A percentile compares a stretch with the other conserved stretches of the same genome.
Evolutionary conservation across 2,888 invertebrate species (phyloP).

Genomic region (Copidosoma aretas): DNA sequence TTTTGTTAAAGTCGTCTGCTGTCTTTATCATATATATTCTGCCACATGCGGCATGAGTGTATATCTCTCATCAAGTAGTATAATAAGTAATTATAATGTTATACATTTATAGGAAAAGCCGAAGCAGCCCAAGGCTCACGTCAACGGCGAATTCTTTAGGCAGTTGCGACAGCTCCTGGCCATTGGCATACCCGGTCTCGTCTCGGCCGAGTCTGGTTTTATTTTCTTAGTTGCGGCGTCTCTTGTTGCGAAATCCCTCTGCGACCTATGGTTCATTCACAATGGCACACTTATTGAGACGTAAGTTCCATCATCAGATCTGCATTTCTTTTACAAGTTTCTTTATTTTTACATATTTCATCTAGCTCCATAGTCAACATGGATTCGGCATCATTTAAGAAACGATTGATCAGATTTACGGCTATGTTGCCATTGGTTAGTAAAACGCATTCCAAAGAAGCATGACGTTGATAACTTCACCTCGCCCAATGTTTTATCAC

Average conservation of each 20-base stretch:
- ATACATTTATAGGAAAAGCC: slow-evolving; percentile 57
- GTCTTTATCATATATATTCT: too few species aligned
- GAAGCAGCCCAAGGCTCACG: slow-evolving; percentile 72
- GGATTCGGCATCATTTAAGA: slow-evolving; percentile 78
- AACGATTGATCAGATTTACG: slow-evolving; percentile 78
- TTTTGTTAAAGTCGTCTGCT: not conserved
- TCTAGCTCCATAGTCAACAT: slow-evolving; percentile 89
- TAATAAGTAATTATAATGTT: not conserved
- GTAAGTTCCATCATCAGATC: slow-evolving; percentile 62
- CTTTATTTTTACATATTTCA: not conserved
- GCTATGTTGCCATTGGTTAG: slow-evolving; percentile 86
- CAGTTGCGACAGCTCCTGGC: slow-evolving; percentile 72
- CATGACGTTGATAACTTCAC: too few species aligned
- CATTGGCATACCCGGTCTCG: slow-evolving; percentile 74
- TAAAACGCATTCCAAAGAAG: slow-evolving; percentile 38
- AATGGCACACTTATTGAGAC: slow-evolving; percentile 93
- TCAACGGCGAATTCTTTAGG: slow-evolving; percentile 76
- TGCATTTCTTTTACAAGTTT: not conserved
- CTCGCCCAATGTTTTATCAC: too few species aligned
- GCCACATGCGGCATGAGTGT: too few species aligned
- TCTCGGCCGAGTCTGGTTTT: slow-evolving; percentile 78
- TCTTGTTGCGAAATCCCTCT: slow-evolving; percentile 86
- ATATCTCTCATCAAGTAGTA: too few species aligned
- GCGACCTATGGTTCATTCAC: slow-evolving; percentile 97
- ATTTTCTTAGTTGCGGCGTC: slow-evolving; percentile 79